phyloP scores from a whole-genome alignment of 1,140 invertebrate species.

The Tribolium castaneum region DNA sequence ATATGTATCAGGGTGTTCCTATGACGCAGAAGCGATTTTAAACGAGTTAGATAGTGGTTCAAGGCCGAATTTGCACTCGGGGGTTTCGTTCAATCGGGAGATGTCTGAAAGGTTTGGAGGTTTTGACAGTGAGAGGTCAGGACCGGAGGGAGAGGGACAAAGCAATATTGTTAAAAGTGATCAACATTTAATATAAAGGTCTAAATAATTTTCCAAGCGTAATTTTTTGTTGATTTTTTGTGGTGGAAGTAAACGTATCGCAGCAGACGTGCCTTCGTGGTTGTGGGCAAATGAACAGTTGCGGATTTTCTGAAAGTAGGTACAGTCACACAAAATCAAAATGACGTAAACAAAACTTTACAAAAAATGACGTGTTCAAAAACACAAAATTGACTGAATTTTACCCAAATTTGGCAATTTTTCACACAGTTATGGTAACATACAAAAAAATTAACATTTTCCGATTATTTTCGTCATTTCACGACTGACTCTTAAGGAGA shows the following conservation, averaged over 20 bases:
- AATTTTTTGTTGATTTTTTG: slow-evolving; percentile 55
- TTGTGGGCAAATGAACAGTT: slow-evolving; percentile 58
- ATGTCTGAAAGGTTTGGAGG: slow-evolving; percentile 11
- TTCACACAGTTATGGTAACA: no score
- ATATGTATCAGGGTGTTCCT: slow-evolving; percentile 59
- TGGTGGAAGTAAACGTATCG: slow-evolving; percentile 44
- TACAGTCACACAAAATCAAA: background rate
- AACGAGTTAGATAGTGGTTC: slow-evolving; percentile 51
- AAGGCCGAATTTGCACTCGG: slow-evolving; percentile 48
- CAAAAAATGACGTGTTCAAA: no score
- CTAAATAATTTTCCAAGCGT: slow-evolving; percentile 56
- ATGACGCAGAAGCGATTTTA: slow-evolving; percentile 50
- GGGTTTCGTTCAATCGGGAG: slow-evolving; percentile 1
- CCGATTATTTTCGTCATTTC: no score
- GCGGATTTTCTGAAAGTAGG: slow-evolving; percentile 56
- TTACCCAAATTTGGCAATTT: no score
- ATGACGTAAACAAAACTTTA: no score
- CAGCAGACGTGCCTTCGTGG: slow-evolving; percentile 56
- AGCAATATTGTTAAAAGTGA: slow-evolving; percentile 5
- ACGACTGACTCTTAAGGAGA: no score
- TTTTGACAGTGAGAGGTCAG: background rate
- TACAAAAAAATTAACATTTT: no score
- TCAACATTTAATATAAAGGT: slow-evolving; percentile 56
- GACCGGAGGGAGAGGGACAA: background rate
- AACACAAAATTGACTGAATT: no score